Conservation (phyloP, 1,140 invertebrate species). For the Drosophila tropicalis region DNA sequence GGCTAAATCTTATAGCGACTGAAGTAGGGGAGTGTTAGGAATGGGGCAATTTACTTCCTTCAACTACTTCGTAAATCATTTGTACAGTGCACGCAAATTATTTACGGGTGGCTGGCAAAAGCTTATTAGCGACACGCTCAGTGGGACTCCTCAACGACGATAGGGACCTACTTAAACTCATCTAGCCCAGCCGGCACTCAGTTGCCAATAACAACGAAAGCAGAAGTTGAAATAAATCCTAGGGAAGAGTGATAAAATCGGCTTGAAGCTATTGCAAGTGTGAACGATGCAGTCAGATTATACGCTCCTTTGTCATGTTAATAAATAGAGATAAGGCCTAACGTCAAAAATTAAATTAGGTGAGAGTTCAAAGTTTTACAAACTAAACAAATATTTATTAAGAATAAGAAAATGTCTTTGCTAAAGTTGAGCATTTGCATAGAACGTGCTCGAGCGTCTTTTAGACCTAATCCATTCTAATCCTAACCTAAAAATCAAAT, state of each 20-base stretch:
- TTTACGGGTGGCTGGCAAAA: constrained; percentile 17
- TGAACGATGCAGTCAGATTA: background rate
- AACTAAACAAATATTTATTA: too few species aligned
- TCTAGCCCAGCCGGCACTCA: background rate
- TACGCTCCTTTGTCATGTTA: background rate
- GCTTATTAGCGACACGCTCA: constrained; percentile 21
- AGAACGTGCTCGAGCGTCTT: too few species aligned
- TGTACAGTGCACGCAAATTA: constrained; percentile 19
- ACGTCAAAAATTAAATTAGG: too few species aligned
- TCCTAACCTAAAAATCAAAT: too few species aligned
- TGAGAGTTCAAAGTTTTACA: too few species aligned
- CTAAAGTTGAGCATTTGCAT: too few species aligned
- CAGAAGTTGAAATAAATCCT: background rate
- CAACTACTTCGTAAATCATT: constrained; percentile 8
- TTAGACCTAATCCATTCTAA: too few species aligned
- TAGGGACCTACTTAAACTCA: background rate
- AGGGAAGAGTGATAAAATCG: background rate
- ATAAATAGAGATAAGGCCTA: too few species aligned
- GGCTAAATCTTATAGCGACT: constrained; percentile 3
- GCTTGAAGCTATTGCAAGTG: background rate
- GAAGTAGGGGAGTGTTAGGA: background rate
- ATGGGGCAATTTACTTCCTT: background rate
- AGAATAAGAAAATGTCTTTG: too few species aligned
- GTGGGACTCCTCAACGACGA: background rate
- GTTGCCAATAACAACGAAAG: constrained; percentile 9